phyloP scores from a whole-genome alignment of 2,888 invertebrate genomes.

The Lissonota sp. region DNA sequence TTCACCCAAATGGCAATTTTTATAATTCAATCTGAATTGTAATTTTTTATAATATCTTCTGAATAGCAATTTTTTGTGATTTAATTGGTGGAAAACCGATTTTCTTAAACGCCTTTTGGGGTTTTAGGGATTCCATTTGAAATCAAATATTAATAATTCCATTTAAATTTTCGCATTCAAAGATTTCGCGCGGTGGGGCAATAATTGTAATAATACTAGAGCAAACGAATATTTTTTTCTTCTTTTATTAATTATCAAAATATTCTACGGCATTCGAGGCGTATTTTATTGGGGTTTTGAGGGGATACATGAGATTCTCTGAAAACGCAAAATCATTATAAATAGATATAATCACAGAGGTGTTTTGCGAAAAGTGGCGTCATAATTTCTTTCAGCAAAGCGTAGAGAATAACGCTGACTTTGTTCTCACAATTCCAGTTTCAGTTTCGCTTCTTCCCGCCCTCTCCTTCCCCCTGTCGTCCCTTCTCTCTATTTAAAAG shows the following conservation, averaged over 20 bases:
- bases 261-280: no score
- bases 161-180: no score
- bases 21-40: no score
- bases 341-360: conserved; percentile 34
- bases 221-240: background rate
- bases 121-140: no score
- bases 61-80: background rate
- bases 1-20: no score
- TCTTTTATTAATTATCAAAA: no score
- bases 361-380: conserved; percentile 10
- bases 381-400: conserved; percentile 25
- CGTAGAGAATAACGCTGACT: conserved; percentile 25
- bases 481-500: conserved; percentile 66
- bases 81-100: background rate
- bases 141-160: no score
- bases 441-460: conserved; percentile 16
- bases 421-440: conserved; percentile 29
- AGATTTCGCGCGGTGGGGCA: background rate
- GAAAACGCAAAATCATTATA: conserved; percentile 31
- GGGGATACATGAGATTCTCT: conserved; percentile 2
- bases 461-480: background rate
- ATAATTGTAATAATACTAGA: background rate
- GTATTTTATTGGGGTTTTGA: no score
- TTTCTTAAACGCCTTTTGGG: no score
- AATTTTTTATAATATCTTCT: background rate